Evolutionary conservation across 1,140 invertebrate genomes (phyloP).

Genomic region (Platorchestia sp.): DNA sequence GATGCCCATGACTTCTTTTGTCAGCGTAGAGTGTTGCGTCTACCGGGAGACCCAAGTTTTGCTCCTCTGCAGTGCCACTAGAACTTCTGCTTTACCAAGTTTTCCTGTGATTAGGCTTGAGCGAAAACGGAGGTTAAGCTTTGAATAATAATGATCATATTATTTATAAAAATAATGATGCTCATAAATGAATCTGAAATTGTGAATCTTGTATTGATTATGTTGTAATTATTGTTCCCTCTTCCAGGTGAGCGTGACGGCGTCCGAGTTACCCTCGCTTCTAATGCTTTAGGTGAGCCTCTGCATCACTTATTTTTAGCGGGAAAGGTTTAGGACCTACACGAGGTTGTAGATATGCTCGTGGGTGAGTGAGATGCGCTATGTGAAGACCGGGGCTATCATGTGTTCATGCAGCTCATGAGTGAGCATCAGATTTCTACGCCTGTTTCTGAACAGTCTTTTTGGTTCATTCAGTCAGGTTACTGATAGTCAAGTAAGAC

Average conservation of each 20-base stretch:
- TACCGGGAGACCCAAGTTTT: too few species aligned
- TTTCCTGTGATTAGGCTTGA: too few species aligned
- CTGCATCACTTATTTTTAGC: background rate
- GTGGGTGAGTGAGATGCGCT: too few species aligned
- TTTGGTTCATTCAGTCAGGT: background rate
- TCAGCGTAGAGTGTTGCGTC: too few species aligned
- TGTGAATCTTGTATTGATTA: background rate
- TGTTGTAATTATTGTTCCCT: background rate
- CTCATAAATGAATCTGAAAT: background rate
- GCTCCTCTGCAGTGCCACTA: too few species aligned
- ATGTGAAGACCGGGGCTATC: background rate
- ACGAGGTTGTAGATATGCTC: background rate
- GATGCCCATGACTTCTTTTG: too few species aligned
- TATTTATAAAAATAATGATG: too few species aligned
- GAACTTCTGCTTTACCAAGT: too few species aligned
- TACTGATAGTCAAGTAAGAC: background rate
- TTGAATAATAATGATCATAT: too few species aligned
- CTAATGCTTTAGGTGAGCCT: background rate
- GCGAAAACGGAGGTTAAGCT: too few species aligned
- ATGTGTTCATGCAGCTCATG: background rate
- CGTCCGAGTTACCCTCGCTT: background rate
- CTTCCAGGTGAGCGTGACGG: background rate
- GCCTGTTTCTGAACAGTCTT: background rate
- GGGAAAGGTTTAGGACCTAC: background rate
- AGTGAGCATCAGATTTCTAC: background rate